Evolutionary conservation across 2,888 invertebrate species (phyloP).

Genomic region (Sinopyrophorus schimmeli): DNA sequence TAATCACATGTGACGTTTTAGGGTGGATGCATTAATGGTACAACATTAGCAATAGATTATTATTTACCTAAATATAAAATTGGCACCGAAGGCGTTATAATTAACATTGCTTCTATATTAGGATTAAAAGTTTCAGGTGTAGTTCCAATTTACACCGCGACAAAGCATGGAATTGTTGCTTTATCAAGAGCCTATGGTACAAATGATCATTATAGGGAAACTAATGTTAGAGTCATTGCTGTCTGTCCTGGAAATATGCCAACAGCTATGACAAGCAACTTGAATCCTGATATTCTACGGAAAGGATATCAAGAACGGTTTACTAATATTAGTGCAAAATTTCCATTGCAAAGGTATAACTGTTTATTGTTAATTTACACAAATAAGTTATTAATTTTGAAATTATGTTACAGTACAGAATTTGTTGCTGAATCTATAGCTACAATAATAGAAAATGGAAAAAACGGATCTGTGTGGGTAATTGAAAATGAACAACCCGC

Average conservation of each 20-base stretch:
- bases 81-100: not conserved
- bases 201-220: not conserved
- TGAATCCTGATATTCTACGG: not conserved
- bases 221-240: not conserved
- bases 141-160: not conserved
- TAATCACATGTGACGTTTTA: too few relatives aligned
- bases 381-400: not conserved
- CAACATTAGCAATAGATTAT: not conserved
- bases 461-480: not conserved
- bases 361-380: not conserved
- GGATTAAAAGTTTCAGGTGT: not conserved
- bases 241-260: not conserved
- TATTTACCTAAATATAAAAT: not conserved
- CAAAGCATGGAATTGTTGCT: not conserved
- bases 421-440: not conserved
- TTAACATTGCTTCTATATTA: not conserved
- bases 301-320: not conserved
- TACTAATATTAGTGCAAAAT: not conserved
- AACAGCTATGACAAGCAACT: not conserved
- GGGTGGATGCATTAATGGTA: not conserved
- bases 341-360: not conserved
- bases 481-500: not conserved
- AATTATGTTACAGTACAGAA: not conserved
- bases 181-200: not conserved
- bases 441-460: not conserved